Conservation (phyloP, 35 echinoderm and acorn worm genomes). For the Anneissia japonica region DNA sequence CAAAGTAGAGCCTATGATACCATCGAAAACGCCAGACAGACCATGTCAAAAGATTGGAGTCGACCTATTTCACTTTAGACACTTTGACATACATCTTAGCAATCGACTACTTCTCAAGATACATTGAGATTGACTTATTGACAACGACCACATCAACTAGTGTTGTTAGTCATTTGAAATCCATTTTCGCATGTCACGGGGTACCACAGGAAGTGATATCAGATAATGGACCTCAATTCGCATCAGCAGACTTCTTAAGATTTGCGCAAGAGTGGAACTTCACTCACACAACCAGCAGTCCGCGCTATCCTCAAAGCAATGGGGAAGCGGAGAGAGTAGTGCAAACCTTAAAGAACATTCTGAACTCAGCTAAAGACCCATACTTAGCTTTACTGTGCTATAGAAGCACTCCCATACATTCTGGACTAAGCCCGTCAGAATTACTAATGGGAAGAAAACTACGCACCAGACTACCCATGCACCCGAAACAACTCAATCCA, state of each 20-base stretch:
- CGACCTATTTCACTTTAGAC: conserved; percentile 19
- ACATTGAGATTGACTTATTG: conserved; percentile 18
- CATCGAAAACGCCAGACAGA: background rate
- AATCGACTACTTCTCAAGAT: conserved; percentile 44
- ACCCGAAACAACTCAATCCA: too few relatives aligned
- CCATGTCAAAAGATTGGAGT: conserved; percentile 44
- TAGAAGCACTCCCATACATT: too few relatives aligned
- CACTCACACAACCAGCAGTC: background rate
- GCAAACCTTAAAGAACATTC: too few relatives aligned
- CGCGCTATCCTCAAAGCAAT: conserved; percentile 27
- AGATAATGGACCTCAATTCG: background rate
- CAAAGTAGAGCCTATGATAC: background rate
- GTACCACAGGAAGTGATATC: conserved; percentile 22
- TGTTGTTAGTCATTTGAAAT: conserved; percentile 2
- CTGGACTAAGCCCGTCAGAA: too few relatives aligned
- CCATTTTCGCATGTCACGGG: conserved; percentile 21
- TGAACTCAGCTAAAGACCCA: too few relatives aligned
- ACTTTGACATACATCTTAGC: conserved; percentile 15
- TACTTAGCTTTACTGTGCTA: too few relatives aligned
- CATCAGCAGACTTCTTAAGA: background rate
- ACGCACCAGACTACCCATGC: too few relatives aligned
- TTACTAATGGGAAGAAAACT: too few relatives aligned
- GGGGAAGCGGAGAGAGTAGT: conserved; percentile 18
- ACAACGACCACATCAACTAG: conserved; percentile 5
- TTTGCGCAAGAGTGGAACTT: conserved; percentile 32